Conservation (phyloP, 2,797 vertebrate genomes). For the Furcifer pardalis region DNA sequence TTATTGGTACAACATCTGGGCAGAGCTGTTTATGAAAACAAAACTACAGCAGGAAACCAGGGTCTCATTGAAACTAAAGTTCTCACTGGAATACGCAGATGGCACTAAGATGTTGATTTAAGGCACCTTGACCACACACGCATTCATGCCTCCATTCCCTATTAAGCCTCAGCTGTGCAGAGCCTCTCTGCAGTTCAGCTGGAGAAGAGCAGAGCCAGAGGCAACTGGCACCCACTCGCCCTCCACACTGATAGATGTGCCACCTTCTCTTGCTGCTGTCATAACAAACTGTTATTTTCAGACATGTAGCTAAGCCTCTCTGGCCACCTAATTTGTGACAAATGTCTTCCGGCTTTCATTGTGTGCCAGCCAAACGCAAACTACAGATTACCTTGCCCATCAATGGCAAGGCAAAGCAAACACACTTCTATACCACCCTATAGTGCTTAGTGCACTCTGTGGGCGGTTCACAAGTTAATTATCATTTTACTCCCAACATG, state of each 20-base stretch:
- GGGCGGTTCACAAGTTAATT: too few relatives aligned
- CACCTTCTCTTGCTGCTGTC: rapidly evolving
- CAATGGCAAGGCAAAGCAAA: too few relatives aligned
- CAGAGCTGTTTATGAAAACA: neutral
- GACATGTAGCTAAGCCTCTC: neutral
- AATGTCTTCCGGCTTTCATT: neutral
- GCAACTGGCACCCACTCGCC: neutral
- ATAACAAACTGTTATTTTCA: neutral
- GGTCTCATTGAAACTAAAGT: too few relatives aligned
- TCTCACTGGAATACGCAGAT: neutral
- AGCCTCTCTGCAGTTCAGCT: neutral
- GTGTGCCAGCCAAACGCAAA: neutral
- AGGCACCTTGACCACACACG: too few relatives aligned
- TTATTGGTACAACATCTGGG: neutral
- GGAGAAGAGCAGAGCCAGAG: too few relatives aligned
- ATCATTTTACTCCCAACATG: too few relatives aligned
- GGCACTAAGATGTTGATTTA: rapidly evolving
- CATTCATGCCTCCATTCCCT: neutral
- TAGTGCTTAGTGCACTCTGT: too few relatives aligned
- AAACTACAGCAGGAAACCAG: neutral
- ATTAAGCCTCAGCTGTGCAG: rapidly evolving
- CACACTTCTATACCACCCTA: too few relatives aligned
- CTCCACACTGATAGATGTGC: rapidly evolving
- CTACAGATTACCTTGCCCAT: neutral
- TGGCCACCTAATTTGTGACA: neutral